These are phyloP conservation scores for Steatornis caripensis DNA, from an alignment of 2,113 vertebrate genomes.

Conservation along the genomic window DNA sequence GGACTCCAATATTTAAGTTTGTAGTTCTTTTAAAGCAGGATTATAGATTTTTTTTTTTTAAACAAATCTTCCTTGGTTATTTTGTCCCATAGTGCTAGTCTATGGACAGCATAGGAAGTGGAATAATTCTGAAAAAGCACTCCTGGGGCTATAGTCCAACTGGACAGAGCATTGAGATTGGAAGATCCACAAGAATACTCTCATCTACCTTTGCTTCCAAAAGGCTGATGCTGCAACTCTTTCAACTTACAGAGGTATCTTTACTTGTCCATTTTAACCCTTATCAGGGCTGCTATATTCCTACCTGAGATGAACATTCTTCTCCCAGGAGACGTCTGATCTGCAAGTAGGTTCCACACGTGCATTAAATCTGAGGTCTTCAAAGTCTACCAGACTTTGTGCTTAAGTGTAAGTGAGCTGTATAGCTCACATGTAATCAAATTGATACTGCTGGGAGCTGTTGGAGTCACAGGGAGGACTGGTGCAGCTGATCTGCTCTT, in stretches of 20 bases:
- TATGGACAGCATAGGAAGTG: neutral
- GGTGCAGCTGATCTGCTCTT: neutral
- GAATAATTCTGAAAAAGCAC: neutral
- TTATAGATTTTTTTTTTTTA: neutral
- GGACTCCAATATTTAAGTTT: neutral
- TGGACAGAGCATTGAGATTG: neutral
- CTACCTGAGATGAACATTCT: neutral
- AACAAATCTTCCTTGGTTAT: neutral
- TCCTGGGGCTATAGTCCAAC: neutral
- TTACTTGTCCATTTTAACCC: neutral
- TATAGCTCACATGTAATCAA: neutral
- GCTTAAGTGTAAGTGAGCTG: neutral
- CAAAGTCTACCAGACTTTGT: neutral
- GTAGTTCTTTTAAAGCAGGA: neutral
- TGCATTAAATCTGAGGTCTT: neutral
- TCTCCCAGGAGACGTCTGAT: neutral
- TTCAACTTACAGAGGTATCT: neutral
- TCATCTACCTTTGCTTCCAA: neutral
- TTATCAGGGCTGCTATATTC: neutral
- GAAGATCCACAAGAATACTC: neutral
- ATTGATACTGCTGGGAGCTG: rapidly evolving
- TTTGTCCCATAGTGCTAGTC: neutral
- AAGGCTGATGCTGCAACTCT: neutral
- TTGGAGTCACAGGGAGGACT: neutral
- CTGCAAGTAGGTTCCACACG: neutral